These are phyloP conservation scores for Atta cephalotes DNA, from an alignment of 1,140 invertebrate species.

Conservation along the genomic window DNA sequence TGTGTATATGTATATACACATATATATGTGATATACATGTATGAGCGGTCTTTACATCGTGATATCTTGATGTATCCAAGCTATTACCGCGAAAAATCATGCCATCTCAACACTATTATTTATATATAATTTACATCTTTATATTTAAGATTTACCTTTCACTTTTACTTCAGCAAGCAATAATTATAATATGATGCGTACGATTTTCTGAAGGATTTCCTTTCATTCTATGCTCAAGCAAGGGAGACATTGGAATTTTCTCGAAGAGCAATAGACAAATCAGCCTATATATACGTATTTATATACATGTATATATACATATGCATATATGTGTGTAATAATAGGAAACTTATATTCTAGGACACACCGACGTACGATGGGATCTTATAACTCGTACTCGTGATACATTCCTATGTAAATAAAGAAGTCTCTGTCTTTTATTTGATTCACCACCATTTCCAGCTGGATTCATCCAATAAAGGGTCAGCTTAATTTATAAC, in stretches of 20 bases:
- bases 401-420: conserved; percentile 77
- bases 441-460: conserved; percentile 54
- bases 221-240: conserved; percentile 12
- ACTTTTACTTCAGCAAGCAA: conserved; percentile 22
- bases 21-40: conserved; percentile 29
- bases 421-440: conserved; percentile 66
- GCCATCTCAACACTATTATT: conserved; percentile 19
- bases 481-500: conserved; percentile 11
- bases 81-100: background rate
- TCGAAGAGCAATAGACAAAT: conserved; percentile 56
- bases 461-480: conserved; percentile 38
- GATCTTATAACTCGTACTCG: conserved; percentile 66
- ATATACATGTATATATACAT: conserved; percentile 62
- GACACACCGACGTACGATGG: conserved; percentile 44
- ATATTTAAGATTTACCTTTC: conserved; percentile 15
- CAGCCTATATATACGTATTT: conserved; percentile 62
- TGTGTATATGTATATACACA: conserved; percentile 30
- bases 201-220: background rate
- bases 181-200: conserved; percentile 23
- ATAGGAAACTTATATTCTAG: conserved; percentile 62
- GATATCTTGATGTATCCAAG: conserved; percentile 14
- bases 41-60: conserved; percentile 34
- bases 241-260: conserved; percentile 8
- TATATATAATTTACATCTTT: conserved; percentile 45
- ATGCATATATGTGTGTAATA: conserved; percentile 66